Evolutionary conservation across 2,888 invertebrate species (phyloP).

Genomic region (Drosophila macrospina): DNA sequence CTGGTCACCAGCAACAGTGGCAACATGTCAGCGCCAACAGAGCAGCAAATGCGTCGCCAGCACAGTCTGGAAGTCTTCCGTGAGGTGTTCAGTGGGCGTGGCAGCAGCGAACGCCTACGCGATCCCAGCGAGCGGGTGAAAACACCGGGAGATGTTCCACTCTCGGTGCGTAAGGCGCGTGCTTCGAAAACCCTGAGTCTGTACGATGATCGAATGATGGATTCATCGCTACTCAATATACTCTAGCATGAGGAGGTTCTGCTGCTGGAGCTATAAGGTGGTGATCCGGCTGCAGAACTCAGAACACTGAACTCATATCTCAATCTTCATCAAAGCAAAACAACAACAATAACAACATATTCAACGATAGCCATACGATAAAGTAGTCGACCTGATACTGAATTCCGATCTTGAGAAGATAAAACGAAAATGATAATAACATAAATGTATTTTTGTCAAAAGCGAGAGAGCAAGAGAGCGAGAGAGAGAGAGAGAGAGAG

Average conservation of each 20-base stretch:
- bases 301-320: conserved; percentile 59
- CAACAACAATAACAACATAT: conserved; percentile 50
- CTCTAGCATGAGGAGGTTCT: conserved; percentile 86
- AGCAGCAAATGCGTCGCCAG: conserved; percentile 86
- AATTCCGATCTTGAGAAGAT: conserved; percentile 22
- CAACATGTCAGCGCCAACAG: conserved; percentile 46
- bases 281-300: conserved; percentile 67
- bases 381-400: conserved; percentile 51
- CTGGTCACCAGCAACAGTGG: conserved; percentile 54
- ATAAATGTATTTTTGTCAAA: conserved; percentile 50
- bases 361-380: conserved; percentile 73
- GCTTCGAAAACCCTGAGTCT: conserved; percentile 92
- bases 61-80: conserved; percentile 91
- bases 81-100: conserved; percentile 89
- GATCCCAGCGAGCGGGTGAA: conserved; percentile 92
- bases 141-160: conserved; percentile 93
- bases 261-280: conserved; percentile 84
- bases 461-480: conserved; percentile 14
- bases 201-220: conserved; percentile 96
- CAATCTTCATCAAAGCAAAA: conserved; percentile 55
- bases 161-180: conserved; percentile 90
- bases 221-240: conserved; percentile 84
- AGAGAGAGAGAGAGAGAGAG: conserved; percentile 17
- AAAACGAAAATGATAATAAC: neutral
- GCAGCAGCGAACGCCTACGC: conserved; percentile 88